A percentile compares a stretch with the other conserved stretches of the same genome.
Evolutionary conservation across 2,797 vertebrate species (phyloP).

Genomic region (Pangasius larnaudii): DNA sequence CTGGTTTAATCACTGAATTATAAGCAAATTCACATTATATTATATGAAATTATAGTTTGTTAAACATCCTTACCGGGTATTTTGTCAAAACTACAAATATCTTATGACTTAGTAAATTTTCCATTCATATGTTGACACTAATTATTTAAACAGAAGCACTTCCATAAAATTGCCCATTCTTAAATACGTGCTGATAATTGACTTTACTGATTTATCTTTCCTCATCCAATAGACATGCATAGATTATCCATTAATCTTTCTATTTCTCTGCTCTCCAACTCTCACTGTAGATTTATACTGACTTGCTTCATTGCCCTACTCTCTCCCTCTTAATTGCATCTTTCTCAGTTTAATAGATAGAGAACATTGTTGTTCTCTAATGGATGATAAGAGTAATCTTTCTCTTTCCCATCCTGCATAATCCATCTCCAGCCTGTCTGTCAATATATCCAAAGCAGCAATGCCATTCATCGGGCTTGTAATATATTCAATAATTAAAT

Average conservation of each 20-base stretch:
- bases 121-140: not conserved
- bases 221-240: slow-evolving; percentile 51
- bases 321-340: slow-evolving; percentile 71
- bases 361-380: slow-evolving; percentile 40
- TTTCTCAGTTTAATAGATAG: slow-evolving; percentile 61
- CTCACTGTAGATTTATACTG: slow-evolving; percentile 57
- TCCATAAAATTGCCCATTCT: not conserved
- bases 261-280: slow-evolving; percentile 31
- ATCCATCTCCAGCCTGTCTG: slow-evolving; percentile 18
- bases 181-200: slow-evolving; percentile 61
- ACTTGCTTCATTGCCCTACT: slow-evolving; percentile 51
- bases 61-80: not conserved
- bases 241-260: not conserved
- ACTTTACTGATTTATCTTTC: slow-evolving; percentile 56
- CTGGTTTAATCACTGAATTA: not conserved
- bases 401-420: slow-evolving; percentile 17
- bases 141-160: not conserved
- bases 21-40: not conserved
- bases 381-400: slow-evolving; percentile 47
- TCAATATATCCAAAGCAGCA: slow-evolving; percentile 27
- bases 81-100: not conserved
- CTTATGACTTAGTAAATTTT: not conserved
- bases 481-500: slow-evolving; percentile 44
- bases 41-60: not conserved
- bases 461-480: slow-evolving; percentile 34